phyloP scores from a whole-genome alignment of 2,888 invertebrate genomes.

The Harpalus rufipes region DNA sequence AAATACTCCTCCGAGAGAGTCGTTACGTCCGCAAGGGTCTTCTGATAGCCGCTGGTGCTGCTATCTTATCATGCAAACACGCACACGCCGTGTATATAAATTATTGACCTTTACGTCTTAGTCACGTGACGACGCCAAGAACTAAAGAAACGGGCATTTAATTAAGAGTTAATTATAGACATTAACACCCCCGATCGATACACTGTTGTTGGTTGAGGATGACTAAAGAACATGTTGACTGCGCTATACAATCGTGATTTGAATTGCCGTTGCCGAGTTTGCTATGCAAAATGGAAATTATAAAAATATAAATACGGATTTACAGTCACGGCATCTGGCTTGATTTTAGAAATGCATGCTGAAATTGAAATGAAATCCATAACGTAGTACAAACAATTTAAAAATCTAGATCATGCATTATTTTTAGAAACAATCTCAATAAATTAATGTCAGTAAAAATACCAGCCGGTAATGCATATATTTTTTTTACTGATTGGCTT shows the following conservation, averaged over 20 bases:
- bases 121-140: constrained; percentile 60
- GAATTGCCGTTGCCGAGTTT: constrained; percentile 4
- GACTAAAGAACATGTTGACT: constrained; percentile 35
- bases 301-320: too few species aligned
- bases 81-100: constrained; percentile 73
- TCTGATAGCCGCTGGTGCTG: constrained; percentile 52
- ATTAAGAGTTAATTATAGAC: constrained; percentile 67
- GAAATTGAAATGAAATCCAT: too few species aligned
- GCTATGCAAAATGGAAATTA: constrained; percentile 9
- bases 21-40: constrained; percentile 26
- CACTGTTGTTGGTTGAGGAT: constrained; percentile 6
- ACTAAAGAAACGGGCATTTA: constrained; percentile 65
- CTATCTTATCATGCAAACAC: constrained; percentile 75
- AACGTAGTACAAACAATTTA: too few species aligned
- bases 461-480: too few species aligned
- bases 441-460: too few species aligned
- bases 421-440: too few species aligned
- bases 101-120: constrained; percentile 73
- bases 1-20: constrained; percentile 25
- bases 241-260: constrained; percentile 16
- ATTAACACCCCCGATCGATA: constrained; percentile 62
- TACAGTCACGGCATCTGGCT: too few species aligned
- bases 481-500: too few species aligned
- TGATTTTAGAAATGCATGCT: too few species aligned
- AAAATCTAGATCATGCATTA: too few species aligned